Evolutionary conservation across 2,888 invertebrate species (phyloP).

Genomic region (Pseudolycoriella hygida): DNA sequence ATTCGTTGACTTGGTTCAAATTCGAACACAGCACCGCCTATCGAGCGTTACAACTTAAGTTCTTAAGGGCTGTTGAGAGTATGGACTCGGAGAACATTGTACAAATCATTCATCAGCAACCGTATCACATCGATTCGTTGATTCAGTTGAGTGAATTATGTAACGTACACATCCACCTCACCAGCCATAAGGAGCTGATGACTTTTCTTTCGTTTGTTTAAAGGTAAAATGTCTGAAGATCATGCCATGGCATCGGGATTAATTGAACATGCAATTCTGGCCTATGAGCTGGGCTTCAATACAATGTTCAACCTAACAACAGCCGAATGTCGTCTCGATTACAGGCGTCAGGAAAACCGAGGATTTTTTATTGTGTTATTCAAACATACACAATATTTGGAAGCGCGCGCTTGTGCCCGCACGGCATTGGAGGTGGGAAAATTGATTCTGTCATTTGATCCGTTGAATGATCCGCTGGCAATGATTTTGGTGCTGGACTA

Average conservation of each 20-base stretch:
- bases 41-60: constrained; percentile 52
- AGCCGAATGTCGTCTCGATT: constrained; percentile 58
- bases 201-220: no score
- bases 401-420: constrained; percentile 61
- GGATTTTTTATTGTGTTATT: constrained; percentile 65
- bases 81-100: constrained; percentile 62
- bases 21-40: constrained; percentile 61
- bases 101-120: constrained; percentile 51
- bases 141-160: constrained; percentile 68
- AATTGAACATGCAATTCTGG: constrained; percentile 59
- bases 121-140: constrained; percentile 64
- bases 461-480: constrained; percentile 59
- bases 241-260: constrained; percentile 59
- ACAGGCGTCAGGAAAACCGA: constrained; percentile 64
- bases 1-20: constrained; percentile 37
- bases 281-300: constrained; percentile 62
- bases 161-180: no score
- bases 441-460: constrained; percentile 58
- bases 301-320: constrained; percentile 58
- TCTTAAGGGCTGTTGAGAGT: constrained; percentile 61
- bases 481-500: constrained; percentile 62
- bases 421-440: constrained; percentile 81
- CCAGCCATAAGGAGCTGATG: no score
- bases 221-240: constrained; percentile 49
- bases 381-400: constrained; percentile 60